Evolutionary conservation across 2,797 vertebrate genomes (phyloP), one percentile per base, ranked within the genome.

Genomic region (Enteromius anoplus): DNA sequence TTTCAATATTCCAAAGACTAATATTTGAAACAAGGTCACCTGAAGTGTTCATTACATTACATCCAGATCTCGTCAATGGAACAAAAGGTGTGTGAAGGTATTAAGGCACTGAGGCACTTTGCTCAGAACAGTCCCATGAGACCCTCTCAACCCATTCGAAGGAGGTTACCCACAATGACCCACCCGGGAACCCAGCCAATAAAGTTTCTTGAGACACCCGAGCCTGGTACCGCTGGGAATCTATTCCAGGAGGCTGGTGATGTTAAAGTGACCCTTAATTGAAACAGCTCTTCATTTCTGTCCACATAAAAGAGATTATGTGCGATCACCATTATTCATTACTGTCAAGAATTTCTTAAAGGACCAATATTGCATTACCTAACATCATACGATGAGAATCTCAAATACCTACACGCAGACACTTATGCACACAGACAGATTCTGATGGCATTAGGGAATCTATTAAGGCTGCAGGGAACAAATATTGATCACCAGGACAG

Each of bases 221-320:
- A 64, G 58, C 45, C n/a, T 37, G 8, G 42, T 51, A 23, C 68
- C 42, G 5, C 55, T 73, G 55, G 79, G 69, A 72, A 49, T 81
- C 21, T 49, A 62, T 73, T 81, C 58, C 69, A 81, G 69, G 42
- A 81, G 62, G 69, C 12, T 51, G 4, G 21, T 23, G 26, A 29
- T 62, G 69, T 42, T 81, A 72, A 81, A 81, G 42, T 73, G 69
- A 73, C 42, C 55, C 69, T 37, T 64, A 81, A 73, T 65, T 64
- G 80, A 81, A 55, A 64, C 42, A 64, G 58, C 42, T 37, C 69
- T 81, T 73, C 42, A 81, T 73, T 42, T 81, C 15, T 5, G 42
- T 73, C 69, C 80, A 81, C 40, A 81, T 49, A 64, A 81, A 72
- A 58, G 9, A 37, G 80, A 81, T 73, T 64, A 80, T 42, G 17